These are phyloP conservation scores for Chrysoperla carnea DNA, from an alignment of 1,140 invertebrate species.

Conservation along the genomic window DNA sequence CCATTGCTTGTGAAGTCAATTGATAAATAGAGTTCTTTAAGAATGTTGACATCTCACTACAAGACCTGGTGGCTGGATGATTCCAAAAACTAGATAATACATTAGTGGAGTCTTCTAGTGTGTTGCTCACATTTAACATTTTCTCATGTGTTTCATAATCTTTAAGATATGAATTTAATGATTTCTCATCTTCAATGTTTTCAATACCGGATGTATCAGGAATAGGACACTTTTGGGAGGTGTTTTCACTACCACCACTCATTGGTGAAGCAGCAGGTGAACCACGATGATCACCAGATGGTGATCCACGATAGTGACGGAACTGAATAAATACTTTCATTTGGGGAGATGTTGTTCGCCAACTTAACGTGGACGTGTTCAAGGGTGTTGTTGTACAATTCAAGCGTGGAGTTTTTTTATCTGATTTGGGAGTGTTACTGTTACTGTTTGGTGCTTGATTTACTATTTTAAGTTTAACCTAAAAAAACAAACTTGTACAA, in stretches of 20 bases:
- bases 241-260: slow-evolving; percentile 1
- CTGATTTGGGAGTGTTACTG: not conserved
- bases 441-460: not conserved
- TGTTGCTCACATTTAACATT: slow-evolving; percentile 8
- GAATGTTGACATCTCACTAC: slow-evolving; percentile 30
- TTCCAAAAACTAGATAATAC: slow-evolving; percentile 33
- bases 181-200: slow-evolving; percentile 25
- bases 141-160: slow-evolving; percentile 12
- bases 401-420: slow-evolving; percentile 2
- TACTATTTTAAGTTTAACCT: no score
- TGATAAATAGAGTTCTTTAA: slow-evolving; percentile 32
- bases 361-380: slow-evolving; percentile 18
- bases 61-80: slow-evolving; percentile 29
- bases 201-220: slow-evolving; percentile 18
- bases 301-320: slow-evolving; percentile 9
- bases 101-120: slow-evolving; percentile 12
- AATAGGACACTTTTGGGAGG: slow-evolving; percentile 3
- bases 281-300: not conserved
- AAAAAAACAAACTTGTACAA: no score
- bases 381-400: slow-evolving; percentile 14
- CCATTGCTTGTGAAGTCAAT: slow-evolving; percentile 27
- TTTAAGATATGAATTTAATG: slow-evolving; percentile 24
- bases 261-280: not conserved
- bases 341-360: slow-evolving; percentile 14
- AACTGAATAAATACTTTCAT: slow-evolving; percentile 12